Evolutionary conservation across 2,888 invertebrate species (phyloP), one percentile per base, ranked within the genome.

Genomic region (Himalopsyche tibetana): DNA sequence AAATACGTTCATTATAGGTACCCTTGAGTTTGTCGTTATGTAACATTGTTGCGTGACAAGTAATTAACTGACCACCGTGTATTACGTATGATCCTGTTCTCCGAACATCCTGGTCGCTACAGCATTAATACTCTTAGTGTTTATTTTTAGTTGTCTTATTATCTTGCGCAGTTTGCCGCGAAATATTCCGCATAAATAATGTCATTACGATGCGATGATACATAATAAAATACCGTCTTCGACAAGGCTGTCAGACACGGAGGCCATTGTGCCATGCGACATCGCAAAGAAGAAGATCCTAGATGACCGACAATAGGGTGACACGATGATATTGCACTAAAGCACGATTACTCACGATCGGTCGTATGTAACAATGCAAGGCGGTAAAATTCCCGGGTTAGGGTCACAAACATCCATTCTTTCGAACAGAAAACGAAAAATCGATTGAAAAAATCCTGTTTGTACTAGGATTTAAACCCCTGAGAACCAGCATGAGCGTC

Each of bases 61-160:
- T 45, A 42, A 80, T 55, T 82, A 56, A 11, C 74, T 79, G 55
- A 84, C 55, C 84, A 80, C 79, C 84, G 55, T 84, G 40, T 80
- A 15, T 17, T 74, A 40, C 9, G 79, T 38, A 12, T 55, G 6
- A 55, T 80, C 80, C 74, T 55, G 74, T 80, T 80, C 36, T 55
- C 5, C 12, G 12, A 79, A 80, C 84, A 84, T 84, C 84, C 84
- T 84, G 84, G 80, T 84, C 17, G 55, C 9, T 9, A 79, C 55
- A 79, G 42, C 36, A 74, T 74, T 51, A 74, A 74, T 74, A 28
- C 15, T 84, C 38, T 80, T 74, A 84, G 55, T 55, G 55, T 15
- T 84, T 84, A 84, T 84, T 84, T 28, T 84, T 55, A 40, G 55
- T 80, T 6, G 55, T 55, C 36, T 36, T 36, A 40, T 82, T 38